phyloP scores from a whole-genome alignment of 2,113 vertebrate genomes.

The Turdus rufiventris region DNA sequence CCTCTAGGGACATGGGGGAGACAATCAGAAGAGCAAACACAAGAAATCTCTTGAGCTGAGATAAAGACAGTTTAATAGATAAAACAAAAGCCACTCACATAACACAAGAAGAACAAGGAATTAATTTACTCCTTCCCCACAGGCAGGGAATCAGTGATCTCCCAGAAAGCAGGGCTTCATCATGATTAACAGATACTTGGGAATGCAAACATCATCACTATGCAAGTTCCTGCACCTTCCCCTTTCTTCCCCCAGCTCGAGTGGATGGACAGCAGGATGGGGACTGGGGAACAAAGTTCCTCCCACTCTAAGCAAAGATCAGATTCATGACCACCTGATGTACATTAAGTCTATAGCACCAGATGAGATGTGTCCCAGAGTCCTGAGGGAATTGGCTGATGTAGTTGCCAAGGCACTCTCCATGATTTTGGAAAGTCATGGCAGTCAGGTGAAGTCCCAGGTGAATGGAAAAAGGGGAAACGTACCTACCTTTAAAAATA shows the following conservation, averaged over 20 bases:
- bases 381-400: neutral
- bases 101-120: neutral
- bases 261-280: neutral
- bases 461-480: neutral
- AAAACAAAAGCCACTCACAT: fast-evolving
- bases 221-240: no score
- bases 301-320: neutral
- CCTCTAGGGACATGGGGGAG: neutral
- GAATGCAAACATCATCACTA: neutral
- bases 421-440: neutral
- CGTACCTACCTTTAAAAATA: neutral
- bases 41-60: neutral
- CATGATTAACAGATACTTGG: neutral
- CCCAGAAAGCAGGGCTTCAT: neutral
- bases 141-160: neutral
- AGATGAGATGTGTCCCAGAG: neutral
- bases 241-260: fast-evolving
- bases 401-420: neutral
- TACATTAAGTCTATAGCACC: no score
- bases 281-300: neutral
- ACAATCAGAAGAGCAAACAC: neutral
- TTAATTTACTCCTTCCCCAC: neutral
- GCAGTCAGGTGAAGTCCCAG: neutral
- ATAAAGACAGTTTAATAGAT: neutral
- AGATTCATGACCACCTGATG: neutral